These are phyloP conservation scores for Phragmatobia fuliginosa DNA, from an alignment of 2,888 invertebrate genomes.

Conservation along the genomic window DNA sequence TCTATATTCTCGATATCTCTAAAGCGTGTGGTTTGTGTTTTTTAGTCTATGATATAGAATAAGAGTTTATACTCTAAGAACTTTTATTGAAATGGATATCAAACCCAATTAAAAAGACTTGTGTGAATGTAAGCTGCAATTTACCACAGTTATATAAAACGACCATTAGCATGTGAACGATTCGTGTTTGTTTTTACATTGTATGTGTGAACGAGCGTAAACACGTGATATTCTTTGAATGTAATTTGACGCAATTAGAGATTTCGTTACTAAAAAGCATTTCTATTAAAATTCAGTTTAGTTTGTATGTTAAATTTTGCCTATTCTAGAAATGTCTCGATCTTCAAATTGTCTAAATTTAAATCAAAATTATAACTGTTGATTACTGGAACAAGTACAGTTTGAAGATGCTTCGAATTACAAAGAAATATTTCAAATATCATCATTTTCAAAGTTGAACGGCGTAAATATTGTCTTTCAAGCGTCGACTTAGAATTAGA, in stretches of 20 bases:
- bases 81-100: neutral
- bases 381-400: neutral
- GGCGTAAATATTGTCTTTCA: neutral
- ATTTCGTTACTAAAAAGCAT: neutral
- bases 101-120: neutral
- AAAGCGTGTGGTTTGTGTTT: too few species aligned
- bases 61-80: too few species aligned
- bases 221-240: rapidly evolving
- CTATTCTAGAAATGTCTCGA: neutral
- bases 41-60: too few species aligned
- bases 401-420: neutral
- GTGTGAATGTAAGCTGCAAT: neutral
- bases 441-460: neutral
- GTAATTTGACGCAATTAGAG: neutral
- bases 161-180: neutral
- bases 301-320: neutral
- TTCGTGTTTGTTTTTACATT: neutral
- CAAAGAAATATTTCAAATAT: neutral
- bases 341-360: neutral
- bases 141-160: neutral
- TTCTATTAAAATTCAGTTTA: conserved; percentile 5
- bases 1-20: too few species aligned
- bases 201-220: neutral
- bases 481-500: neutral
- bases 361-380: neutral